phyloP scores from a whole-genome alignment of 2,797 vertebrate species.

The Acrocephalus scirpaceus region DNA sequence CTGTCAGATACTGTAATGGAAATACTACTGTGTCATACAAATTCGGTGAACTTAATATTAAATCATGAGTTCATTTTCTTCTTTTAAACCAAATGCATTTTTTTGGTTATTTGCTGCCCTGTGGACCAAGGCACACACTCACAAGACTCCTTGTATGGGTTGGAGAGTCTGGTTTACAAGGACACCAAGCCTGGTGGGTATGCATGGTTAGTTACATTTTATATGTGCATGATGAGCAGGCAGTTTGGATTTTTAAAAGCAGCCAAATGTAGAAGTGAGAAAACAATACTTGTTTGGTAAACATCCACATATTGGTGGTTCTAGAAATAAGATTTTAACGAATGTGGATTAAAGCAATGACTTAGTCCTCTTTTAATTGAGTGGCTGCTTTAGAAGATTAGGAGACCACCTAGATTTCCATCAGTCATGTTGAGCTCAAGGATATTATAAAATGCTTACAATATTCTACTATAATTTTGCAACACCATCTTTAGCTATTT shows the following conservation, averaged over 20 bases:
- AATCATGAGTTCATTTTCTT: neutral
- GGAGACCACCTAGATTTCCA: neutral
- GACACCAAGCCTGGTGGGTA: slow-evolving; percentile 89
- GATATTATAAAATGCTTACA: neutral
- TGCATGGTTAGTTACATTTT: slow-evolving; percentile 56
- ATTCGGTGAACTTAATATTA: neutral
- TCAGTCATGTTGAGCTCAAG: neutral
- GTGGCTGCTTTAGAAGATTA: neutral
- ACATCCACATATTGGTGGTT: neutral
- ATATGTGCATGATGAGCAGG: neutral
- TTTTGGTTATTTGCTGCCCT: slow-evolving; percentile 56
- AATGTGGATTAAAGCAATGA: neutral
- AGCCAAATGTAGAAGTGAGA: neutral
- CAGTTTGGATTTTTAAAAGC: neutral
- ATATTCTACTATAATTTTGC: neutral
- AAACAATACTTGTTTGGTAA: neutral
- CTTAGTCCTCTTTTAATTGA: neutral
- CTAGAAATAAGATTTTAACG: neutral
- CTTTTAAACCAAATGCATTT: slow-evolving; percentile 32
- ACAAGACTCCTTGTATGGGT: slow-evolving; percentile 87
- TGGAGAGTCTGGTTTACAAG: slow-evolving; percentile 92
- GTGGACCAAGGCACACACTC: slow-evolving; percentile 83
- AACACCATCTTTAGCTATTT: neutral
- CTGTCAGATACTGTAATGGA: neutral
- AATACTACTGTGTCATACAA: neutral